Evolutionary conservation across 2,797 vertebrate species (phyloP).

Genomic region (Amblyraja radiata): DNA sequence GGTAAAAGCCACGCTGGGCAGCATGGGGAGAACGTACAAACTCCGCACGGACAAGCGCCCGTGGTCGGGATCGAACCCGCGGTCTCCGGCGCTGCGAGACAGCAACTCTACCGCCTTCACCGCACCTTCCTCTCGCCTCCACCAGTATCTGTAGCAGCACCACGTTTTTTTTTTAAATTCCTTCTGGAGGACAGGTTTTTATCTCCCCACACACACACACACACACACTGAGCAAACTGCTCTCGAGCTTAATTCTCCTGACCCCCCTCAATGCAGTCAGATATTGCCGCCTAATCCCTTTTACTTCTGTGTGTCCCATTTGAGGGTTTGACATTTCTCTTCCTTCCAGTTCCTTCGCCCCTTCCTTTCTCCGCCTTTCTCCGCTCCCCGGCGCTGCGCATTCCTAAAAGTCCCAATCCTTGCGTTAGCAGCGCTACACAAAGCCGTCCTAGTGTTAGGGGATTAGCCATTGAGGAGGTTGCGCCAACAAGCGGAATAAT

Average conservation of each 20-base stretch:
- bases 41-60: no score
- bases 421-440: conserved; percentile 57
- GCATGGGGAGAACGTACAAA: background rate
- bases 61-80: no score
- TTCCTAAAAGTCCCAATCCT: conserved; percentile 61
- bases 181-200: conserved; percentile 45
- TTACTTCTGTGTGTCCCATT: conserved; percentile 62
- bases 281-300: conserved; percentile 73
- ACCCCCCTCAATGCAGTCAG: conserved; percentile 67
- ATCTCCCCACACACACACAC: conserved; percentile 58
- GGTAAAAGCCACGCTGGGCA: no score
- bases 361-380: conserved; percentile 60
- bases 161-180: conserved; percentile 51
- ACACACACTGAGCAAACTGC: conserved; percentile 63
- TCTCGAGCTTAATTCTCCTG: conserved; percentile 66
- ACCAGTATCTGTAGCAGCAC: conserved; percentile 66
- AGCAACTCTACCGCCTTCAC: conserved; percentile 40
- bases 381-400: conserved; percentile 57
- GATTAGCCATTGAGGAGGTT: conserved; percentile 68
- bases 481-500: conserved; percentile 54
- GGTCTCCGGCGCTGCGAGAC: no score
- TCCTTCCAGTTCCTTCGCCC: conserved; percentile 56
- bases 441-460: conserved; percentile 65
- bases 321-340: conserved; percentile 70
- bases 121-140: conserved; percentile 55